Conservation (phyloP, 2,113 vertebrate genomes). For the Nipponia nippon region DNA sequence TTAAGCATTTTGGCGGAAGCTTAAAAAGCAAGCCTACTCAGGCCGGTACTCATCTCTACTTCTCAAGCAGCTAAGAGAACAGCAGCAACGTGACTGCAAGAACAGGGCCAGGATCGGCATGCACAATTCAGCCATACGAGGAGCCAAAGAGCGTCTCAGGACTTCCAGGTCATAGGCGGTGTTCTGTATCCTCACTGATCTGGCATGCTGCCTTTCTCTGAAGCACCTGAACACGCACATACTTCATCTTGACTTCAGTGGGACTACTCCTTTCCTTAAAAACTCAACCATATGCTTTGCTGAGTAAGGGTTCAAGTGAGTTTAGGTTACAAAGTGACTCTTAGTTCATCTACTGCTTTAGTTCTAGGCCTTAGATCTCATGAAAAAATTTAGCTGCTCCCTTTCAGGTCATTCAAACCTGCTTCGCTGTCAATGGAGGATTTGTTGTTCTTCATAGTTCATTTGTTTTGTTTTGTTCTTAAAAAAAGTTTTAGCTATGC, state of each 20-base stretch:
- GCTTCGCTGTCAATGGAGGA: neutral
- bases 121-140: neutral
- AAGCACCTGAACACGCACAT: neutral
- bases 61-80: neutral
- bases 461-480: neutral
- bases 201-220: neutral
- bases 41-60: neutral
- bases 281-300: neutral
- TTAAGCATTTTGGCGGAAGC: neutral
- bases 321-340: neutral
- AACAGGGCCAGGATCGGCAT: neutral
- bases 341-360: neutral
- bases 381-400: neutral
- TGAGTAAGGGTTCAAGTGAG: neutral
- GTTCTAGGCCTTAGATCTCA: neutral
- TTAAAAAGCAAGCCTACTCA: constrained; percentile 23
- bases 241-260: neutral
- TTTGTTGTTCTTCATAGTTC: neutral
- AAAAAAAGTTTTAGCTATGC: neutral
- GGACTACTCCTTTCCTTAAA: neutral
- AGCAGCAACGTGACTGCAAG: neutral
- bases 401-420: neutral
- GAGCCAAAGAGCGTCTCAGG: neutral
- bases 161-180: neutral
- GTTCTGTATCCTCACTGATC: neutral